These are phyloP conservation scores for Stenodera caucasica DNA, from an alignment of 2,888 invertebrate species.

Conservation along the genomic window DNA sequence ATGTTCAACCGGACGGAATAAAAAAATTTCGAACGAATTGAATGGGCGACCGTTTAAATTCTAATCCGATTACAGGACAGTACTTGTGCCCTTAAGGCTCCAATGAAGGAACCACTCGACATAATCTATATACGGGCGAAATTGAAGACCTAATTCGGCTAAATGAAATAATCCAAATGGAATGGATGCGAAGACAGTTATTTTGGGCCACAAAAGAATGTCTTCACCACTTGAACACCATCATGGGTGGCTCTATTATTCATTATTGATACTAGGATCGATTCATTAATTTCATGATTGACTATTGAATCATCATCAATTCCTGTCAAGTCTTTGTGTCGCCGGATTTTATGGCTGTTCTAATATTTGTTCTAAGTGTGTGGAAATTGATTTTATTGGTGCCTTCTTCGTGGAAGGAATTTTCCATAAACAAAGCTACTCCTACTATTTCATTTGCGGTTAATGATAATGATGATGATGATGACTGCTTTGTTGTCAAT, in stretches of 20 bases:
- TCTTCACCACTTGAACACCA: not conserved
- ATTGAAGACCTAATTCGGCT: not conserved
- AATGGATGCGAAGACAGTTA: not conserved
- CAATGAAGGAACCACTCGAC: too few species aligned
- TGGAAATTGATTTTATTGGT: too few species aligned
- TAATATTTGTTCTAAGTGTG: not conserved
- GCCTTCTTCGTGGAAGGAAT: too few species aligned
- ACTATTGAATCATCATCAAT: not conserved
- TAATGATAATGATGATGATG: not conserved
- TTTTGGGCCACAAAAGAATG: too few species aligned
- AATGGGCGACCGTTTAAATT: constrained; percentile 34
- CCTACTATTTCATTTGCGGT: not conserved
- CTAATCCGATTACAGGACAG: constrained; percentile 38
- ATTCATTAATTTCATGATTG: not conserved
- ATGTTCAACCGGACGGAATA: constrained; percentile 42
- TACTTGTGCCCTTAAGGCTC: constrained; percentile 1
- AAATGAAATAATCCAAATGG: not conserved
- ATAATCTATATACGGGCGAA: too few species aligned
- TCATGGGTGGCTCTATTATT: not conserved
- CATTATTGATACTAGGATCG: too few species aligned
- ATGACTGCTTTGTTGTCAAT: constrained; percentile 28
- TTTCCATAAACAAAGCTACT: not conserved
- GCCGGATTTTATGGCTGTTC: not conserved
- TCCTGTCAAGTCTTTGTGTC: not conserved
- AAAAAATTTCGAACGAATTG: constrained; percentile 36